A percentile compares a stretch with the other conserved stretches of the same genome.
Evolutionary conservation across 2,113 vertebrate species (phyloP).

Genomic region (Pygoscelis antarcticus): DNA sequence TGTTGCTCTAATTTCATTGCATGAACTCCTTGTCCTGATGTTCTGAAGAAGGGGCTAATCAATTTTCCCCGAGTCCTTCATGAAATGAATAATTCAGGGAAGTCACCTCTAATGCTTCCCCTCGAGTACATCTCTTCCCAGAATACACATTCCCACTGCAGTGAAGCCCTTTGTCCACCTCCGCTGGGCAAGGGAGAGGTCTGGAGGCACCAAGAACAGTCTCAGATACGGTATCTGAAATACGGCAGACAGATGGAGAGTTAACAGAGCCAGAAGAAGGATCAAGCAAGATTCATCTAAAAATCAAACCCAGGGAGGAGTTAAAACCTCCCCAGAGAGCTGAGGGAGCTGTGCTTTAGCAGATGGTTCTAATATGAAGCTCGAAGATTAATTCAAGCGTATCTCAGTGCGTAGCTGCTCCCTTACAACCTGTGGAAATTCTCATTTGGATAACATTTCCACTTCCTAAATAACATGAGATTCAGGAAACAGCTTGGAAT

Average conservation of each 20-base stretch:
- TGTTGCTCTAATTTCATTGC: background rate
- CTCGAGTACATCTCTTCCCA: background rate
- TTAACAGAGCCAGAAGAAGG: constrained; percentile 6
- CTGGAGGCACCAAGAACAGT: background rate
- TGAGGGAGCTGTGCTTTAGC: background rate
- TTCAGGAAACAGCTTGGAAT: constrained; percentile 31
- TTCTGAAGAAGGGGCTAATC: constrained; percentile 1
- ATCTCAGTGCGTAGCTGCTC: background rate
- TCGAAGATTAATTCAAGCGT: background rate
- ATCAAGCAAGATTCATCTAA: background rate
- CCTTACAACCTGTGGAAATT: constrained; percentile 16
- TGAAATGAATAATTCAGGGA: background rate
- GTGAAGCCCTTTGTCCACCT: background rate
- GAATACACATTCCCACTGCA: background rate
- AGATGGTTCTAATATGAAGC: constrained; percentile 37
- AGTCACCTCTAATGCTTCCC: background rate
- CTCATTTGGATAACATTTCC: background rate
- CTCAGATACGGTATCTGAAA: background rate
- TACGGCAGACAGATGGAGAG: background rate
- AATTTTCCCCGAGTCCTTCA: background rate
- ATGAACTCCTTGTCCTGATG: background rate
- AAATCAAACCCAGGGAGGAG: constrained; percentile 16
- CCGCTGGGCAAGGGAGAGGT: background rate
- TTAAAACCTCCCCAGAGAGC: background rate
- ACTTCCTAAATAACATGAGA: background rate